These are phyloP conservation scores for Neria commutata DNA, from an alignment of 2,888 invertebrate species.

Conservation along the genomic window DNA sequence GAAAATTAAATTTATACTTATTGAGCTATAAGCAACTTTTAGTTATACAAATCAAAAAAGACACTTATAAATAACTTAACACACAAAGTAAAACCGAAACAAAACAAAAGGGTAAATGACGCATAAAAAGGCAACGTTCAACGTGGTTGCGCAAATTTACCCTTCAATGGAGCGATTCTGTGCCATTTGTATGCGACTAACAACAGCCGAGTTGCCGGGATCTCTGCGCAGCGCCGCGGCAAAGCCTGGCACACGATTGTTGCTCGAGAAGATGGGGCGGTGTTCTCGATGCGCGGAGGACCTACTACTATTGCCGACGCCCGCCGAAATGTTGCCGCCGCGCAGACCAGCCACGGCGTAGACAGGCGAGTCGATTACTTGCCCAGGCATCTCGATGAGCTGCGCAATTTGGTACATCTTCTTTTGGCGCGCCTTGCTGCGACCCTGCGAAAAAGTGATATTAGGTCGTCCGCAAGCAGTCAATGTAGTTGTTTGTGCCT, in stretches of 20 bases:
- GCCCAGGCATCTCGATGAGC: conserved; percentile 79
- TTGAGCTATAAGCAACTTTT: neutral
- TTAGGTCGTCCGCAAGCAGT: neutral
- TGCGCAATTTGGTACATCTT: conserved; percentile 96
- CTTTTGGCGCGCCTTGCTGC: conserved; percentile 92
- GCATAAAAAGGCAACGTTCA: too few species aligned
- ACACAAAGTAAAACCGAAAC: too few species aligned
- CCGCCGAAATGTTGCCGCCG: conserved; percentile 15
- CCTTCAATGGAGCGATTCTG: conserved; percentile 59
- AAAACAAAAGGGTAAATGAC: too few species aligned
- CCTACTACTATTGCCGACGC: conserved; percentile 44
- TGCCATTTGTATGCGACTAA: conserved; percentile 58
- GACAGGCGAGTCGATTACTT: conserved; percentile 51
- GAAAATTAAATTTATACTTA: neutral
- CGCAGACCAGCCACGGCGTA: conserved; percentile 53
- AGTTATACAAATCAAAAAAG: too few species aligned
- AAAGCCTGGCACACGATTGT: conserved; percentile 65
- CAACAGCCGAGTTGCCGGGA: conserved; percentile 47
- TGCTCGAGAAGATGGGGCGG: conserved; percentile 65
- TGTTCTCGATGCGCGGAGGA: conserved; percentile 61
- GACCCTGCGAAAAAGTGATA: conserved; percentile 67
- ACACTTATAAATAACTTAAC: too few species aligned
- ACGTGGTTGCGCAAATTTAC: conserved; percentile 40
- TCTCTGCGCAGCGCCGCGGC: conserved; percentile 66
- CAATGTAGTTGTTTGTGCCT: neutral